These are phyloP conservation scores for Marmota flaviventris DNA, from an alignment of 2,113 vertebrate species.

Conservation along the genomic window DNA sequence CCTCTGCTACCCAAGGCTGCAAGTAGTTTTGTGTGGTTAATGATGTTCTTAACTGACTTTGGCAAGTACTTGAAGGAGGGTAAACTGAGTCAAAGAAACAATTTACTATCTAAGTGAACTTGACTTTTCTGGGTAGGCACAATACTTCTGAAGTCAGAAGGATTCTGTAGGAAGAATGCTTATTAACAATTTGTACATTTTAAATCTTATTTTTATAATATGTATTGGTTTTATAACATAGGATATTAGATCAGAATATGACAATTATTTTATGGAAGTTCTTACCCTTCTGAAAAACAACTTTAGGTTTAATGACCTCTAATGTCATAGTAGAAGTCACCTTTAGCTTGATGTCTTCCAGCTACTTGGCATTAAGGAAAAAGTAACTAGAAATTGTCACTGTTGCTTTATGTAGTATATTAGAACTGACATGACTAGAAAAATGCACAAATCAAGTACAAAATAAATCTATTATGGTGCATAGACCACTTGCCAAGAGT, in stretches of 20 bases:
- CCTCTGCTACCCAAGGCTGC: neutral
- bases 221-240: neutral
- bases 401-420: neutral
- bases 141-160: neutral
- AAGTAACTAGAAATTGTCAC: neutral
- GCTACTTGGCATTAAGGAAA: neutral
- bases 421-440: neutral
- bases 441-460: neutral
- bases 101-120: neutral
- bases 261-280: conserved; percentile 32
- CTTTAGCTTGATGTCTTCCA: neutral
- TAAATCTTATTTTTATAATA: neutral
- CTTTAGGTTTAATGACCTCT: neutral
- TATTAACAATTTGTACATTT: conserved; percentile 19
- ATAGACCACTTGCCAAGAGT: neutral
- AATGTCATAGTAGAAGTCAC: neutral
- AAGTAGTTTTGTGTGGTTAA: neutral
- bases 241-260: neutral
- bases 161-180: neutral
- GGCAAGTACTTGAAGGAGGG: neutral
- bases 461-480: neutral
- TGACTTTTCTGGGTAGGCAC: neutral
- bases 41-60: neutral
- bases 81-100: neutral
- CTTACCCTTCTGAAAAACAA: conserved; percentile 14